Evolutionary conservation across 1,140 invertebrate species (phyloP).

Genomic region (Harpegnathos saltator): DNA sequence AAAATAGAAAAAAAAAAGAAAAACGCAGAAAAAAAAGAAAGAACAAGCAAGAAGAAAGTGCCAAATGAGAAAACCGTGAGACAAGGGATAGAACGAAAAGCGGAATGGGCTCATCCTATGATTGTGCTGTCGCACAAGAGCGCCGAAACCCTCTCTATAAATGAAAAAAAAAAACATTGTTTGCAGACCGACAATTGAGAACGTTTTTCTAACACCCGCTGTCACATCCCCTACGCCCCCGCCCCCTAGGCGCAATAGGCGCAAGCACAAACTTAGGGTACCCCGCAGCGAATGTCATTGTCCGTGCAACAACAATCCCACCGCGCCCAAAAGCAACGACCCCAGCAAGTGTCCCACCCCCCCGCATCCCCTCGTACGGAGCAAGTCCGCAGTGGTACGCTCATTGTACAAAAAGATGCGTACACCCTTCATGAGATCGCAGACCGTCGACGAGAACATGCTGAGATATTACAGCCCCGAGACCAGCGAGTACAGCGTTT

Average conservation of each 20-base stretch:
- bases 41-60: conserved; percentile 71
- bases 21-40: conserved; percentile 16
- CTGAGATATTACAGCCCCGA: conserved; percentile 82
- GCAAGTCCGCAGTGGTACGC: conserved; percentile 86
- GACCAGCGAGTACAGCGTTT: conserved; percentile 83
- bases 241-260: conserved; percentile 85
- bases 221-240: conserved; percentile 84
- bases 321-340: conserved; percentile 76
- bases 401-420: conserved; percentile 85
- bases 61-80: too few species aligned
- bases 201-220: conserved; percentile 86
- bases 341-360: conserved; percentile 81
- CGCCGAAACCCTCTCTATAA: conserved; percentile 80
- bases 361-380: conserved; percentile 85
- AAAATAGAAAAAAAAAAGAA: conserved; percentile 7
- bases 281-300: conserved; percentile 85
- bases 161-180: conserved; percentile 81
- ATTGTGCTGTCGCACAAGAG: too few species aligned
- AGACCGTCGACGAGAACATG: conserved; percentile 84
- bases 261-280: conserved; percentile 85
- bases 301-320: conserved; percentile 76
- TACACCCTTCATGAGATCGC: conserved; percentile 84
- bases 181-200: conserved; percentile 86
- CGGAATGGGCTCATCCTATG: too few species aligned
- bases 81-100: too few species aligned